These are phyloP conservation scores for Sturmia bella DNA, from an alignment of 2,888 invertebrate genomes.

Conservation along the genomic window DNA sequence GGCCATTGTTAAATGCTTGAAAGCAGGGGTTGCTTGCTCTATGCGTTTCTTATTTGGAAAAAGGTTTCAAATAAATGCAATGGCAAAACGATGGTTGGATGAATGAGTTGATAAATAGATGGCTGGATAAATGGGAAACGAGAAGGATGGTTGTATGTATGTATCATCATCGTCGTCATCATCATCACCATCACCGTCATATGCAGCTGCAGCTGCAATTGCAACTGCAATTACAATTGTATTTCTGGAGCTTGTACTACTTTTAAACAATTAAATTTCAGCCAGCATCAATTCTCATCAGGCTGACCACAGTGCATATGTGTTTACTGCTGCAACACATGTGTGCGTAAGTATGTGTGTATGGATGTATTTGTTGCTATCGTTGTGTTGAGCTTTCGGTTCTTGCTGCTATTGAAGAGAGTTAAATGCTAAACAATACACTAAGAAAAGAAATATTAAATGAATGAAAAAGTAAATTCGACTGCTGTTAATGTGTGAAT, in stretches of 20 bases:
- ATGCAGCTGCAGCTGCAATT: slow-evolving; percentile 69
- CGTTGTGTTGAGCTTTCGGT: slow-evolving; percentile 3
- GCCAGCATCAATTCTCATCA: slow-evolving; percentile 51
- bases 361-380: slow-evolving; percentile 22
- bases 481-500: slow-evolving; percentile 14
- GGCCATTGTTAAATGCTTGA: slow-evolving; percentile 38
- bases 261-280: slow-evolving; percentile 29
- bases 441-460: slow-evolving; percentile 29
- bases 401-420: slow-evolving; percentile 34
- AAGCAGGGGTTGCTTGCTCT: slow-evolving; percentile 61
- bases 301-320: slow-evolving; percentile 64
- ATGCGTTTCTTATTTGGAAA: slow-evolving; percentile 42
- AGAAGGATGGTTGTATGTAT: slow-evolving; percentile 41
- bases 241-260: slow-evolving; percentile 37
- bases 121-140: slow-evolving; percentile 37
- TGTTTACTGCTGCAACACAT: slow-evolving; percentile 32
- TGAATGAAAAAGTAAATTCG: slow-evolving; percentile 28
- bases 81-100: slow-evolving; percentile 36
- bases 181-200: slow-evolving; percentile 40
- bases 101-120: slow-evolving; percentile 56
- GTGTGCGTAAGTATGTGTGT: no score
- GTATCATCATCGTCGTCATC: slow-evolving; percentile 17
- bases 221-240: slow-evolving; percentile 55
- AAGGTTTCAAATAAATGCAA: slow-evolving; percentile 54
- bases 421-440: slow-evolving; percentile 40